These are phyloP conservation scores for Ceratina japonica DNA, from an alignment of 1,140 invertebrate genomes.

Conservation along the genomic window DNA sequence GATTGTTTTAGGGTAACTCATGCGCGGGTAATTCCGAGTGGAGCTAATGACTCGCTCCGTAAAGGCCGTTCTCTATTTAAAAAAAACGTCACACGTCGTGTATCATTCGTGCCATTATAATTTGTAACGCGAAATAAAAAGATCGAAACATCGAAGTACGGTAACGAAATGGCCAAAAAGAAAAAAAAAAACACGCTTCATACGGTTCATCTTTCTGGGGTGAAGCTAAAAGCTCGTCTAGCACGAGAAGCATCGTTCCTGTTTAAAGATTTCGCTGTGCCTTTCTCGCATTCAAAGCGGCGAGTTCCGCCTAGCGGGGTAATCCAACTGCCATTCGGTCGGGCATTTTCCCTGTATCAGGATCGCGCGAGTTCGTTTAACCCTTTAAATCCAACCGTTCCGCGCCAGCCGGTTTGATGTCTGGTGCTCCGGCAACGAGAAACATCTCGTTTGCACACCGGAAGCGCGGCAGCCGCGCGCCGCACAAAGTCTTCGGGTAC, in stretches of 20 bases:
- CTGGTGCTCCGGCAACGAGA: background rate
- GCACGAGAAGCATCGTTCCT: background rate
- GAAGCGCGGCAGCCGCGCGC: background rate
- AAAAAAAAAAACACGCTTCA: background rate
- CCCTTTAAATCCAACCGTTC: background rate
- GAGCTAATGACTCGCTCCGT: too few species aligned
- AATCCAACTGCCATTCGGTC: background rate
- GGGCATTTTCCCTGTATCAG: background rate
- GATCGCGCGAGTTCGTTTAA: conserved; percentile 5
- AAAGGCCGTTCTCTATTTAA: too few species aligned
- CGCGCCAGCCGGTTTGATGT: background rate
- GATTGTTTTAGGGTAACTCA: too few species aligned
- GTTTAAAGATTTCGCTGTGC: background rate
- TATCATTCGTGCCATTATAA: too few species aligned
- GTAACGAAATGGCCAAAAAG: too few species aligned
- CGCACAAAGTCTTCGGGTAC: background rate
- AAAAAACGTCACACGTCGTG: too few species aligned
- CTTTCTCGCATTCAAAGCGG: background rate
- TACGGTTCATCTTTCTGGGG: background rate
- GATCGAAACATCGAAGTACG: too few species aligned
- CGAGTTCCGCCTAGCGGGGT: background rate
- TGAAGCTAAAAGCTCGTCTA: background rate
- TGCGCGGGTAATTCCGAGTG: too few species aligned
- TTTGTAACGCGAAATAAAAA: too few species aligned
- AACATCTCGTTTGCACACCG: background rate